A percentile compares a stretch with the other conserved stretches of the same genome.
These are phyloP conservation scores for Caligus rogercresseyi DNA, from an alignment of 1,140 invertebrate genomes.

Conservation along the genomic window DNA sequence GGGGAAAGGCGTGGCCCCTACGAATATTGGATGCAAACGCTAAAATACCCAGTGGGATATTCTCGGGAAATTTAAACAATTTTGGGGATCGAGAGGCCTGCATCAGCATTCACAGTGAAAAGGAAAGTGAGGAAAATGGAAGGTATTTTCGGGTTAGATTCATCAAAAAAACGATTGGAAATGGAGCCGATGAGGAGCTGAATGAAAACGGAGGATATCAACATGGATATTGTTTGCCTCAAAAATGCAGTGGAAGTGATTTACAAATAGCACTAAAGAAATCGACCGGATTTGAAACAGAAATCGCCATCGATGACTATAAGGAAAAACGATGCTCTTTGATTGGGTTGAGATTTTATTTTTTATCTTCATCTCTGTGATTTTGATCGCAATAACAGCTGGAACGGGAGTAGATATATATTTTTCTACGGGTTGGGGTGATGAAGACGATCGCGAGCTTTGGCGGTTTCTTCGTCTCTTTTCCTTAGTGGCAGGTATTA, in stretches of 20 bases:
- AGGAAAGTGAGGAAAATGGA: background rate
- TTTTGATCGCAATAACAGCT: background rate
- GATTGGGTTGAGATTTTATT: too few species aligned
- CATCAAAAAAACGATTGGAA: background rate
- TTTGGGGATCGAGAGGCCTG: background rate
- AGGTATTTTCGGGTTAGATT: background rate
- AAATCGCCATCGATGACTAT: background rate
- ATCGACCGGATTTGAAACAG: background rate
- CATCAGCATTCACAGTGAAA: background rate
- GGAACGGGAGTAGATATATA: too few species aligned
- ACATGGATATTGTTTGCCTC: background rate
- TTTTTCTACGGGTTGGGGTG: too few species aligned
- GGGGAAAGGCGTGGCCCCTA: background rate
- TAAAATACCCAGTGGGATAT: background rate
- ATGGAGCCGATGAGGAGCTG: background rate
- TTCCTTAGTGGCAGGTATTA: background rate
- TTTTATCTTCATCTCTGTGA: background rate
- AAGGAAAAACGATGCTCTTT: too few species aligned
- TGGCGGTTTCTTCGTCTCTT: background rate
- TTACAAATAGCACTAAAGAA: background rate
- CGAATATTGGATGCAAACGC: background rate
- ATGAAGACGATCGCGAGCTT: background rate
- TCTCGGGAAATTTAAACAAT: background rate
- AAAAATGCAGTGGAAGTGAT: background rate
- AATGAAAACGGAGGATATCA: background rate